A percentile compares a stretch with the other conserved stretches of the same genome.
Conservation (phyloP, 1,140 invertebrate genomes). For the Leptinotarsa defecta region DNA sequence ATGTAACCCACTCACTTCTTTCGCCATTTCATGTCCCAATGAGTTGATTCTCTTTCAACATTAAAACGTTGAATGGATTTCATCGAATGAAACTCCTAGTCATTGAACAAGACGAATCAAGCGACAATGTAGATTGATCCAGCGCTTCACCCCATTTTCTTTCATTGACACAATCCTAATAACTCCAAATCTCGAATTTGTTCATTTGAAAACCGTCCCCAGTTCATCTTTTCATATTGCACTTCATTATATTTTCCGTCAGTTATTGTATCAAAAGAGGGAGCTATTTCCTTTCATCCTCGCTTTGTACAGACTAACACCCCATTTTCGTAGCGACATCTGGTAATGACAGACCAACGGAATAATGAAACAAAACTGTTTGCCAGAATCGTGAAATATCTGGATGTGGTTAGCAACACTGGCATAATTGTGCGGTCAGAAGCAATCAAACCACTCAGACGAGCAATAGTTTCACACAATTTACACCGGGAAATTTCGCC, state of each 20-base stretch:
- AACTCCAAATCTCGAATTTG: not conserved
- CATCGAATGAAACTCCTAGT: too few relatives aligned
- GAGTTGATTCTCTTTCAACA: too few relatives aligned
- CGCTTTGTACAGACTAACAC: slow-evolving; percentile 13
- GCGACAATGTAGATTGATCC: too few relatives aligned
- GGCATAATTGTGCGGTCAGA: slow-evolving; percentile 47
- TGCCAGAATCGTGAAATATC: slow-evolving; percentile 34
- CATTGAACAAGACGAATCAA: too few relatives aligned
- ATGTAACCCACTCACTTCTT: too few relatives aligned
- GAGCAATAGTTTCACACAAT: slow-evolving; percentile 37
- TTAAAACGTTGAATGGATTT: too few relatives aligned
- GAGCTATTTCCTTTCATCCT: slow-evolving; percentile 25
- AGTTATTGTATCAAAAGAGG: slow-evolving; percentile 23
- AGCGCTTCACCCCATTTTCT: too few relatives aligned
- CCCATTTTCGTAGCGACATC: slow-evolving; percentile 36
- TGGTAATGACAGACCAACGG: slow-evolving; percentile 44
- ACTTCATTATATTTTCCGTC: slow-evolving; percentile 12
- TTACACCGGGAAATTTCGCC: slow-evolving; percentile 37
- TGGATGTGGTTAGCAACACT: slow-evolving; percentile 41
- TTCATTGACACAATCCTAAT: too few relatives aligned
- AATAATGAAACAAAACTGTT: slow-evolving; percentile 44
- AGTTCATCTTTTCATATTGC: not conserved
- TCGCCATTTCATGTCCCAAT: not conserved
- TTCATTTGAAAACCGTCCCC: not conserved
- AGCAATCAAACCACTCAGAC: slow-evolving; percentile 43